Evolutionary conservation across 2,888 invertebrate species (phyloP).

Genomic region (Trisateles emortualis): DNA sequence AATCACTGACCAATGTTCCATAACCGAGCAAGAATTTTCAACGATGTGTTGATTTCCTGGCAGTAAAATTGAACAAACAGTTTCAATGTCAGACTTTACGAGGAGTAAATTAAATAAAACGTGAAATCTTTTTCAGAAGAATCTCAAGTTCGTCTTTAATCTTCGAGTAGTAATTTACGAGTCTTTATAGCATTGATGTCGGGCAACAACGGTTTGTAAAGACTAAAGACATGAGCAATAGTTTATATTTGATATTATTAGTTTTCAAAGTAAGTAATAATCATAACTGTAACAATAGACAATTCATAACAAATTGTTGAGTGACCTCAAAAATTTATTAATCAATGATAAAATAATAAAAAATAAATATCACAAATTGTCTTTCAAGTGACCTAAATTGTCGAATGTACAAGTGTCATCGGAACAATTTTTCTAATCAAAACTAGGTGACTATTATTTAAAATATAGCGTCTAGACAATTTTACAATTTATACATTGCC

Average conservation of each 20-base stretch:
- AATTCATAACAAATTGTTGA: constrained; percentile 24
- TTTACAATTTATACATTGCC: constrained; percentile 59
- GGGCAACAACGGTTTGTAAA: constrained; percentile 5
- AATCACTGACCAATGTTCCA: constrained; percentile 65
- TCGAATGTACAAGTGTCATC: constrained; percentile 52
- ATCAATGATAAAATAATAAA: constrained; percentile 45
- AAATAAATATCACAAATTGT: constrained; percentile 41
- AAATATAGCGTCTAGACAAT: constrained; percentile 78
- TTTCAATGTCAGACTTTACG: constrained; percentile 82
- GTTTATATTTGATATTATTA: not conserved
- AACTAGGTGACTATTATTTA: constrained; percentile 64
- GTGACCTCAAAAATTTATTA: constrained; percentile 48
- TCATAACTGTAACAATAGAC: constrained; percentile 6
- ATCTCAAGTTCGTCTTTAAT: constrained; percentile 55
- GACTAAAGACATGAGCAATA: not conserved
- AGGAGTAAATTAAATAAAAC: constrained; percentile 70
- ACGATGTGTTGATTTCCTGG: constrained; percentile 73
- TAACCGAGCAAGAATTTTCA: constrained; percentile 62
- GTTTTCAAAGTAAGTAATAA: not conserved
- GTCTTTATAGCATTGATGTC: constrained; percentile 30
- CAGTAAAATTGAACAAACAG: constrained; percentile 77
- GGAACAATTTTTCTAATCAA: constrained; percentile 61
- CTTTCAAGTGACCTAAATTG: constrained; percentile 63
- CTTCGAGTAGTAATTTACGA: constrained; percentile 44
- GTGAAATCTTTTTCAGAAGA: constrained; percentile 51